Evolutionary conservation across 2,888 invertebrate genomes (phyloP).

Genomic region (Holacanthella duospinosa): DNA sequence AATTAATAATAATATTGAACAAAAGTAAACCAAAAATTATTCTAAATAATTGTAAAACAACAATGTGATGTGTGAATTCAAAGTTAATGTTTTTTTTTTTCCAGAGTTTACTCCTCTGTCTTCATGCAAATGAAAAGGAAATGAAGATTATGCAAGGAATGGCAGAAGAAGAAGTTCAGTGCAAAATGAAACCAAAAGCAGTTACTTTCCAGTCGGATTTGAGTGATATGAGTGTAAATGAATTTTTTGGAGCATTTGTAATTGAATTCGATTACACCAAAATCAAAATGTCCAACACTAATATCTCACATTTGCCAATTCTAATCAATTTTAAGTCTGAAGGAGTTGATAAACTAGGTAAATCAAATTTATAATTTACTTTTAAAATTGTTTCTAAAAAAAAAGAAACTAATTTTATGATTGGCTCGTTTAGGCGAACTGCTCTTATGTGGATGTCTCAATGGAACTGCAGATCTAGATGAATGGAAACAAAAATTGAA

Average conservation of each 20-base stretch:
- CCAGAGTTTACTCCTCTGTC: conserved; percentile 37
- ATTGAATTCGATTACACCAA: conserved; percentile 31
- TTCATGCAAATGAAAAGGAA: conserved; percentile 42
- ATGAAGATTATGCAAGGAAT: conserved; percentile 42
- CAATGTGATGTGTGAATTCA: too few relatives aligned
- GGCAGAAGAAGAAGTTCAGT: conserved; percentile 32
- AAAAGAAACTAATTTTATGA: neutral
- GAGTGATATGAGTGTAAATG: conserved; percentile 45
- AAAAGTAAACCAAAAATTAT: too few relatives aligned
- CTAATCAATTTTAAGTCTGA: neutral
- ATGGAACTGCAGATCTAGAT: conserved; percentile 23
- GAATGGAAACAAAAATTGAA: conserved; percentile 28
- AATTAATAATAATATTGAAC: too few relatives aligned
- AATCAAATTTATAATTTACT: neutral
- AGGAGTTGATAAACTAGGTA: neutral
- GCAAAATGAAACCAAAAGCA: conserved; percentile 23
- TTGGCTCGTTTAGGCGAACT: conserved; percentile 16
- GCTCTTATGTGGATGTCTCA: conserved; percentile 30
- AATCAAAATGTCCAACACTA: conserved; percentile 20
- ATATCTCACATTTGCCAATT: neutral
- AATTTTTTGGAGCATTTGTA: conserved; percentile 24
- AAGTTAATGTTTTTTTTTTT: too few relatives aligned
- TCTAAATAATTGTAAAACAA: too few relatives aligned
- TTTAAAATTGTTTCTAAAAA: neutral
- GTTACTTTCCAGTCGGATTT: conserved; percentile 49